A percentile compares a stretch with the other conserved stretches of the same genome.
These are phyloP conservation scores for Labia minor DNA, from an alignment of 2,888 invertebrate species.

Conservation along the genomic window DNA sequence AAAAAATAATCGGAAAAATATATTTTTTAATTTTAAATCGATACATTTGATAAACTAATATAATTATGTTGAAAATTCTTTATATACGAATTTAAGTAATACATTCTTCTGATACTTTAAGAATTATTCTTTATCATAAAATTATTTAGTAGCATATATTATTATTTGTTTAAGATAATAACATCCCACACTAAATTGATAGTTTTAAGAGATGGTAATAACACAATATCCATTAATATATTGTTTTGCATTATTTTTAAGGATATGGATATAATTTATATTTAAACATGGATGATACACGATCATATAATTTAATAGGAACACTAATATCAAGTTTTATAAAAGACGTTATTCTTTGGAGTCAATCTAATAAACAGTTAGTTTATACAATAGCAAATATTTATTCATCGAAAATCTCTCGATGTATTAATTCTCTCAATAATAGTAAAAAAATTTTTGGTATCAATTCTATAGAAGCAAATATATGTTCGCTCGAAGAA, in stretches of 20 bases:
- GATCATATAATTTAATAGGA: background rate
- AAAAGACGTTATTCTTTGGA: background rate
- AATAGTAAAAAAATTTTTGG: background rate
- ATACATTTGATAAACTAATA: no score
- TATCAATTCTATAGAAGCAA: background rate
- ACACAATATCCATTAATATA: no score
- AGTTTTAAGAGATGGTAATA: no score
- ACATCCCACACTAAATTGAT: no score
- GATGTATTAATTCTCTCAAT: background rate
- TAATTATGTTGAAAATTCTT: no score
- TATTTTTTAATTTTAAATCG: no score
- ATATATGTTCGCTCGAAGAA: background rate
- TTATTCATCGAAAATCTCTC: background rate
- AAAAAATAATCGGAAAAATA: no score
- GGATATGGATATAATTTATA: background rate
- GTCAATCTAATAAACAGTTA: background rate
- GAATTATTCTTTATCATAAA: no score
- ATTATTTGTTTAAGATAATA: no score
- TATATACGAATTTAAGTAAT: no score
- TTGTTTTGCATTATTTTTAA: background rate
- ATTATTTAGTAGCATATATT: no score
- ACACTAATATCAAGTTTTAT: background rate
- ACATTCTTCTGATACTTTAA: no score
- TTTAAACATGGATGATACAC: background rate
- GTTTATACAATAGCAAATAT: constrained; percentile 3